A percentile compares a stretch with the other conserved stretches of the same genome.
phyloP scores from a whole-genome alignment of 2,888 invertebrate genomes.

The Cephus nigrinus region DNA sequence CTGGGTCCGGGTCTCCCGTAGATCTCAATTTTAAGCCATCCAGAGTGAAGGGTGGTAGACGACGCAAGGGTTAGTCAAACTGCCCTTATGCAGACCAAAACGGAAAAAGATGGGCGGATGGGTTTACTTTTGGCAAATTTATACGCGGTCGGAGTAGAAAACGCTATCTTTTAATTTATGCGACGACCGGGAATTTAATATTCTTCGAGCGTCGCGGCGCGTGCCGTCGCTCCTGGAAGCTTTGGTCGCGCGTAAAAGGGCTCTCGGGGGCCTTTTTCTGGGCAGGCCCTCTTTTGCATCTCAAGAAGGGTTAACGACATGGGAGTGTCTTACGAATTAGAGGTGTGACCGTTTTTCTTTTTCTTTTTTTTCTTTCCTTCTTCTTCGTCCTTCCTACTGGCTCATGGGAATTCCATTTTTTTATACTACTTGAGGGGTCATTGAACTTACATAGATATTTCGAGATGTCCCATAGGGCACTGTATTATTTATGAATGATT shows the following conservation, averaged over 20 bases:
- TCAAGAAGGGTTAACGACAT: constrained; percentile 50
- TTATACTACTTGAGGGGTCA: not conserved
- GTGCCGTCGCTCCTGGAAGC: constrained; percentile 36
- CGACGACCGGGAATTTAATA: constrained; percentile 62
- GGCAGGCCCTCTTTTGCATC: constrained; percentile 46
- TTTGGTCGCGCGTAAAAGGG: constrained; percentile 29
- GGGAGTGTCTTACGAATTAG: constrained; percentile 15
- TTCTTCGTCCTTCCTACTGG: not conserved
- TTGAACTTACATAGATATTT: not conserved
- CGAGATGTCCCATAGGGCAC: too few relatives aligned
- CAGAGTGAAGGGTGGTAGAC: not conserved
- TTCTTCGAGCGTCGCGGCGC: constrained; percentile 55
- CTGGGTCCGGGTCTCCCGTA: not conserved
- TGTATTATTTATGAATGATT: too few relatives aligned
- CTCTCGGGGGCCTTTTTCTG: constrained; percentile 47
- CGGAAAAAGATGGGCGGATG: not conserved
- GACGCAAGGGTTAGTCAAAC: not conserved
- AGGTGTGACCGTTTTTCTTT: constrained; percentile 10
- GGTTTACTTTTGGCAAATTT: constrained; percentile 38
- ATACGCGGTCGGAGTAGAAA: constrained; percentile 50
- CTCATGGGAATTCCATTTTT: too few relatives aligned
- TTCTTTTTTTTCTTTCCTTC: not conserved
- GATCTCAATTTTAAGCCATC: not conserved
- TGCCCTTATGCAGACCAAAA: not conserved
- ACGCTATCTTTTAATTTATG: constrained; percentile 64